Evolutionary conservation across 2,113 vertebrate genomes (phyloP).

Genomic region (Poecilia latipinna): DNA sequence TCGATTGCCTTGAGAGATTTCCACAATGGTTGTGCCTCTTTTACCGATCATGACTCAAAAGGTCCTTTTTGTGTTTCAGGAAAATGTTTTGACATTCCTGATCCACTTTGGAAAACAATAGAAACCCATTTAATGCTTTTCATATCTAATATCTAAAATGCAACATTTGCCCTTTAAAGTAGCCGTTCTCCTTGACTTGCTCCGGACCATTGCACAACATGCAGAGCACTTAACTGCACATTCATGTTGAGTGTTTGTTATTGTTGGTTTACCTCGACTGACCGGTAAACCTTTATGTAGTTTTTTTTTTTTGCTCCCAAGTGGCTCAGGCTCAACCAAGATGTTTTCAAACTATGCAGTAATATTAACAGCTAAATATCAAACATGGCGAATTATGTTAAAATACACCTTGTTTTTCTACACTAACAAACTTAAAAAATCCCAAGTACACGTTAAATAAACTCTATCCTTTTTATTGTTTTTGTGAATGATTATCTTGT

Average conservation of each 20-base stretch:
- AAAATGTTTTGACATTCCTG: neutral
- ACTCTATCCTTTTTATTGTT: neutral
- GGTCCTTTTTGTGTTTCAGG: neutral
- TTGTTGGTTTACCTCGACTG: neutral
- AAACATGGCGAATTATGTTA: neutral
- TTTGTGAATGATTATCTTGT: conserved; percentile 12
- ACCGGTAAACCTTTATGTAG: too few species aligned
- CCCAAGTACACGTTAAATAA: neutral
- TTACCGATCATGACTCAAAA: neutral
- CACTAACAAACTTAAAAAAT: conserved; percentile 1
- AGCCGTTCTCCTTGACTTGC: neutral
- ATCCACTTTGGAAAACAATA: neutral
- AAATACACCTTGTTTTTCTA: neutral
- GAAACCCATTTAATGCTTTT: neutral
- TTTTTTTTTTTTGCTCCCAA: too few species aligned
- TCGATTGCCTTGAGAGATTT: too few species aligned
- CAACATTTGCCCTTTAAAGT: neutral
- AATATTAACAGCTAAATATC: neutral
- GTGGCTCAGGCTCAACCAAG: neutral
- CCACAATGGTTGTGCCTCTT: too few species aligned
- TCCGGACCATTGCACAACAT: neutral
- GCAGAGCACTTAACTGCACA: neutral
- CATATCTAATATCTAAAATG: neutral
- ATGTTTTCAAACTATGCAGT: neutral
- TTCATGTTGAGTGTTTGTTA: neutral